A percentile compares a stretch with the other conserved stretches of the same genome.
These are phyloP conservation scores for Phaethon lepturus DNA, from an alignment of 2,113 vertebrate species.

Conservation along the genomic window DNA sequence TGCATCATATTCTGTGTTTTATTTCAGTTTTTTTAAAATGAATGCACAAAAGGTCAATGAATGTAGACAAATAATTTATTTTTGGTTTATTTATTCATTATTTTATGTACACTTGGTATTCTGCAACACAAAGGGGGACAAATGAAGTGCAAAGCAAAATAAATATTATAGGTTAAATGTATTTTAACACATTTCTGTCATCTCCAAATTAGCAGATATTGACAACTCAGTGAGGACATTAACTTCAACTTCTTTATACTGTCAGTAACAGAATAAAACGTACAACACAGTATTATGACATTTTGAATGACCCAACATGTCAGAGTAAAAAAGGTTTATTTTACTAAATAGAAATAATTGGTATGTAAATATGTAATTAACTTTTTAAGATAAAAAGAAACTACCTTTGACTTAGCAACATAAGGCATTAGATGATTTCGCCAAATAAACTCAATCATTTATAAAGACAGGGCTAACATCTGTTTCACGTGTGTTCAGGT, in stretches of 20 bases:
- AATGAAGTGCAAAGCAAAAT: constrained; percentile 27
- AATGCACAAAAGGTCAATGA: constrained; percentile 34
- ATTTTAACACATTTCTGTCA: constrained; percentile 22
- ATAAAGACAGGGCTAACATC: neutral
- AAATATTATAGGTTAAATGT: constrained; percentile 13
- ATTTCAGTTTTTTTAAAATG: neutral
- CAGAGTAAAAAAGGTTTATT: neutral
- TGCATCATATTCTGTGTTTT: neutral
- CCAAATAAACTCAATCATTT: neutral
- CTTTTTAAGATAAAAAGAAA: neutral
- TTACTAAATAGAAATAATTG: neutral
- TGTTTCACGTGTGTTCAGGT: neutral
- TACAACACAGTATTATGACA: neutral
- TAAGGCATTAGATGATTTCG: neutral
- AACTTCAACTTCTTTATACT: neutral
- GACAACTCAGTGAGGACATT: neutral
- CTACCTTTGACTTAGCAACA: neutral
- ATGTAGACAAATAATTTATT: constrained; percentile 42
- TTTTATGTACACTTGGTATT: constrained; percentile 31
- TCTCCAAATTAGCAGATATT: neutral
- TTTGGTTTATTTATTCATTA: constrained; percentile 43
- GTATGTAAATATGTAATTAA: neutral
- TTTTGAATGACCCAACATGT: neutral
- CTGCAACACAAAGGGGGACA: constrained; percentile 32
- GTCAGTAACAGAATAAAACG: neutral